Conservation (phyloP, 2,797 vertebrate genomes). For the Sternarchorhynchus goeldii region DNA sequence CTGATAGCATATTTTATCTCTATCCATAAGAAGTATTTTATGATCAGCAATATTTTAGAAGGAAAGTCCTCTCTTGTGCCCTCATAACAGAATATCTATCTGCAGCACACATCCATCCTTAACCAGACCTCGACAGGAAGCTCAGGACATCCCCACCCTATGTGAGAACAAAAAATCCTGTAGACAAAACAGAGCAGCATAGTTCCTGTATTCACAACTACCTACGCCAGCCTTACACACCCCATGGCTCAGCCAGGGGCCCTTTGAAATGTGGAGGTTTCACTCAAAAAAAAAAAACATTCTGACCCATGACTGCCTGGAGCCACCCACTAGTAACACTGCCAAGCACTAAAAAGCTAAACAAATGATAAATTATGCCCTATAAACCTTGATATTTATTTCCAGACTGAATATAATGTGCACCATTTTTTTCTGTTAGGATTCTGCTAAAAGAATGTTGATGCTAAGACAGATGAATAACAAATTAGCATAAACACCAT, state of each 20-base stretch:
- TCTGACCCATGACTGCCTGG: background rate
- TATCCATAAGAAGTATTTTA: background rate
- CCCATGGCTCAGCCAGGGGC: slow-evolving; percentile 1
- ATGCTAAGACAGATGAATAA: background rate
- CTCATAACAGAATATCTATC: slow-evolving; percentile 2
- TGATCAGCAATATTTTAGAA: background rate
- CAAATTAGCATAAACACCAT: background rate
- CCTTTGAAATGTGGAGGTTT: background rate
- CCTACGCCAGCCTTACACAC: slow-evolving; percentile 9
- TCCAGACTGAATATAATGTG: slow-evolving; percentile 5
- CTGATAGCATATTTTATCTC: background rate
- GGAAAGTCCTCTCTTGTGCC: background rate
- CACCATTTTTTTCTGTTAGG: slow-evolving; percentile 1
- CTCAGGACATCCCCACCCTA: slow-evolving; percentile 51
- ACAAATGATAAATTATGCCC: background rate
- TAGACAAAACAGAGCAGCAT: slow-evolving; percentile 42
- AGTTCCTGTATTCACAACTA: slow-evolving; percentile 42
- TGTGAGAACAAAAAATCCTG: slow-evolving; percentile 46
- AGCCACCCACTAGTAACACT: slow-evolving; percentile 8
- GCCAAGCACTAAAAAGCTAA: background rate
- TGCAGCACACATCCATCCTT: slow-evolving; percentile 12
- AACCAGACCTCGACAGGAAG: slow-evolving; percentile 47
- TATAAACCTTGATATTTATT: slow-evolving; percentile 17
- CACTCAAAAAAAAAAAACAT: slow-evolving; percentile 10
- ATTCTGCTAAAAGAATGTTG: background rate